Percentiles rank a stretch among this genome's conserved stretches.
Conservation (phyloP, 2,113 vertebrate genomes). For the Callionymus lyra region DNA sequence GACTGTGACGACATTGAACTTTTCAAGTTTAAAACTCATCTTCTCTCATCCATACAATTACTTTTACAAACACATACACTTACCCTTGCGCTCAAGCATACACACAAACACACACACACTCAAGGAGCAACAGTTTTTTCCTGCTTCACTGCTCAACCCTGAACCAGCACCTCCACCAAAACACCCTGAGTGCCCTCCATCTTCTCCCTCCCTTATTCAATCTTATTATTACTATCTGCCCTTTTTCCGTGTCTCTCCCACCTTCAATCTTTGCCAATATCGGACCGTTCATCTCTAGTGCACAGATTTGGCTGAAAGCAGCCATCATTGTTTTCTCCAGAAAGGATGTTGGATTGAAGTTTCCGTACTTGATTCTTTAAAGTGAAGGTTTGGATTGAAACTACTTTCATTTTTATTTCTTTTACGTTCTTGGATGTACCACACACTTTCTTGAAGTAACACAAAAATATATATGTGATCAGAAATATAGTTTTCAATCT, state of each 20-base stretch:
- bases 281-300: conserved; percentile 25
- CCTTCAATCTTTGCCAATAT: conserved; percentile 15
- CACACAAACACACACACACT: conserved; percentile 14
- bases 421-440: too few relatives aligned
- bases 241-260: conserved; percentile 29
- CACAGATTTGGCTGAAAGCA: conserved; percentile 28
- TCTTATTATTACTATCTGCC: conserved; percentile 58
- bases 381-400: too few relatives aligned
- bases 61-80: conserved; percentile 10
- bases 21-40: conserved; percentile 41
- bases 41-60: conserved; percentile 17
- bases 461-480: too few relatives aligned
- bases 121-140: conserved; percentile 34
- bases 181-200: conserved; percentile 39
- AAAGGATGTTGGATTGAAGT: neutral
- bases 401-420: too few relatives aligned
- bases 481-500: too few relatives aligned
- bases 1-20: conserved; percentile 18
- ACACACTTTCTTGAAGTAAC: too few relatives aligned
- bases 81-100: conserved; percentile 8
- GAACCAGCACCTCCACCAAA: conserved; percentile 45
- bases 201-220: conserved; percentile 42
- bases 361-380: neutral
- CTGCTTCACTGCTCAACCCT: conserved; percentile 60
- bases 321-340: conserved; percentile 11